Evolutionary conservation across 2,888 invertebrate genomes (phyloP).

Genomic region (Plemyria rubiginata): DNA sequence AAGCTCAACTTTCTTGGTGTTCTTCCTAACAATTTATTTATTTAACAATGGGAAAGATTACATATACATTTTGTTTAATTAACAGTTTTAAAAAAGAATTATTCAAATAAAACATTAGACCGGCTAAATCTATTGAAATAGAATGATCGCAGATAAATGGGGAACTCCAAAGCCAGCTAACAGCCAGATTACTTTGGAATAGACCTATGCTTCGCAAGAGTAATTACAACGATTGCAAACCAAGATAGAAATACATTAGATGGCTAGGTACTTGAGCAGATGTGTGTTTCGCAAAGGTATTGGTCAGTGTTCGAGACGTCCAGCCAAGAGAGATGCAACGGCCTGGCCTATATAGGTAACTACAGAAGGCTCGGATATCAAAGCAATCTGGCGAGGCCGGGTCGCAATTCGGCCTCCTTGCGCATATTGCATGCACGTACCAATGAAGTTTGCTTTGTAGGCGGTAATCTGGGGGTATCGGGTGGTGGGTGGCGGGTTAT

Average conservation of each 20-base stretch:
- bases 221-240: slow-evolving; percentile 70
- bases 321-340: slow-evolving; percentile 67
- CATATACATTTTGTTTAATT: too few relatives aligned
- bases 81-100: too few relatives aligned
- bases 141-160: not conserved
- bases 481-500: slow-evolving; percentile 81
- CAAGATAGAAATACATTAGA: slow-evolving; percentile 19
- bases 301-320: slow-evolving; percentile 59
- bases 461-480: slow-evolving; percentile 84
- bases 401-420: slow-evolving; percentile 82
- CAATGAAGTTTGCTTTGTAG: slow-evolving; percentile 85
- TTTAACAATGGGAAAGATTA: too few relatives aligned
- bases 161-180: not conserved
- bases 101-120: too few relatives aligned
- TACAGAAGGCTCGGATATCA: slow-evolving; percentile 67
- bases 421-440: slow-evolving; percentile 85
- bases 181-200: not conserved
- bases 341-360: slow-evolving; percentile 61
- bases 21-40: too few relatives aligned
- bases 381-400: slow-evolving; percentile 75
- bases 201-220: slow-evolving; percentile 46
- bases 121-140: too few relatives aligned
- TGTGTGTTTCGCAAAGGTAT: slow-evolving; percentile 39
- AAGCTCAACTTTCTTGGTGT: too few relatives aligned
- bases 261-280: too few relatives aligned